These are phyloP conservation scores for Epizoanthus stellaris DNA, from an alignment of 92 coral and sea anemone species.

Conservation along the genomic window DNA sequence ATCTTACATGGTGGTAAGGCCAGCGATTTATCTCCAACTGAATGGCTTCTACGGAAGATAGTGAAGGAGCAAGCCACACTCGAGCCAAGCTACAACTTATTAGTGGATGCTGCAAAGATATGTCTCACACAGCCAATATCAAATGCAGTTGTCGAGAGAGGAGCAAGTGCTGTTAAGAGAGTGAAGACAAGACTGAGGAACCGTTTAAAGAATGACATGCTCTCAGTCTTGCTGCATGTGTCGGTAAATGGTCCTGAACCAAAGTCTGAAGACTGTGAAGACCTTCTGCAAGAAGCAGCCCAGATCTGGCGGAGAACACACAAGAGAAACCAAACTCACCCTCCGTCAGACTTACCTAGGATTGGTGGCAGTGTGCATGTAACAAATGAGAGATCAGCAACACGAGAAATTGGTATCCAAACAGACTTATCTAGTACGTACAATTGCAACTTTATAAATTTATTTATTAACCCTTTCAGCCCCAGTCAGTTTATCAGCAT, in stretches of 20 bases:
- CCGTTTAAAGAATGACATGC: constrained; percentile 46
- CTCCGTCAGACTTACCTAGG: neutral
- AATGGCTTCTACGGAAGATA: too few relatives aligned
- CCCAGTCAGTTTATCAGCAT: too few relatives aligned
- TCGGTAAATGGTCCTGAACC: constrained; percentile 39
- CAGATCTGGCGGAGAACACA: constrained; percentile 31
- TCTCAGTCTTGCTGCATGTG: constrained; percentile 29
- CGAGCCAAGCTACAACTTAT: constrained; percentile 31
- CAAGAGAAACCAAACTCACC: constrained; percentile 21
- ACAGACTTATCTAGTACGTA: neutral
- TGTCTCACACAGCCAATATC: constrained; percentile 53
- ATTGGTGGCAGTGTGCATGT: constrained; percentile 1
- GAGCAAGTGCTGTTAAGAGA: constrained; percentile 54
- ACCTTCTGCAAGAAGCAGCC: constrained; percentile 31
- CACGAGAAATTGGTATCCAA: neutral
- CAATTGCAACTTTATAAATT: neutral
- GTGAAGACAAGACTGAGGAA: constrained; percentile 47
- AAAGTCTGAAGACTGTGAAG: constrained; percentile 30
- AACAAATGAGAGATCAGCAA: neutral
- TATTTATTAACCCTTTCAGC: too few relatives aligned
- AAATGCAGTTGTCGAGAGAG: constrained; percentile 51
- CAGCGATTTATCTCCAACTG: too few relatives aligned
- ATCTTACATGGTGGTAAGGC: too few relatives aligned
- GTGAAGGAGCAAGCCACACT: neutral
- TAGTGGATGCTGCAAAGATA: constrained; percentile 54